These are phyloP conservation scores for Sialia sialis DNA, from an alignment of 2,113 vertebrate species.

Conservation along the genomic window DNA sequence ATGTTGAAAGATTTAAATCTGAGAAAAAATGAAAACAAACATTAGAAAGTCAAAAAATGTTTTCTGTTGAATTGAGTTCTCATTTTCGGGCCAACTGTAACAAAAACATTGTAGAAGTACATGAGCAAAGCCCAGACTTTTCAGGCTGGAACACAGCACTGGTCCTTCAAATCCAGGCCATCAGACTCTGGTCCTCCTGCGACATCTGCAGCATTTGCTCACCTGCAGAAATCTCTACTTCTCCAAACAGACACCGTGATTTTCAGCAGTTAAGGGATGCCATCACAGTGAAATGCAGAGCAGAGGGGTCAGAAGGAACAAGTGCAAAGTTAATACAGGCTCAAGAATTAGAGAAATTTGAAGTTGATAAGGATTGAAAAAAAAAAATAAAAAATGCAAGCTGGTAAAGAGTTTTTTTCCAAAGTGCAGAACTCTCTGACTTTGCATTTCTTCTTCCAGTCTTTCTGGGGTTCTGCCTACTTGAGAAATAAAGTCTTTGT, in stretches of 20 bases:
- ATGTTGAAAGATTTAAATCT: conserved; percentile 26
- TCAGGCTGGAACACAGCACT: not conserved
- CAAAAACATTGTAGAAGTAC: conserved; percentile 20
- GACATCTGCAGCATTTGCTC: not conserved
- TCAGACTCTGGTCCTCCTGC: not conserved
- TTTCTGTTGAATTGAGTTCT: conserved; percentile 29
- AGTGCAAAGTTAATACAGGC: not conserved
- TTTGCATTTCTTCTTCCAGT: not conserved
- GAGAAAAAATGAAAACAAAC: conserved; percentile 62
- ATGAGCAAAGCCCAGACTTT: conserved; percentile 24
- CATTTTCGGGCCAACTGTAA: conserved; percentile 15
- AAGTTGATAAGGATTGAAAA: not conserved
- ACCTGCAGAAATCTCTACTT: not conserved
- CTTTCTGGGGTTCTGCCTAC: not conserved
- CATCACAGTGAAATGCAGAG: not conserved
- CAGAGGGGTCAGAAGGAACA: not conserved
- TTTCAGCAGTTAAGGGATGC: not conserved
- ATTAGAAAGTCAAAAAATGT: conserved; percentile 46
- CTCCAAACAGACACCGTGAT: not conserved
- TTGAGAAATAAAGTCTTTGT: not conserved
- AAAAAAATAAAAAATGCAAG: not conserved
- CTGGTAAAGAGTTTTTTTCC: not conserved
- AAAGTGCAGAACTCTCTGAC: not conserved
- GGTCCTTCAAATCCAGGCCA: not conserved
- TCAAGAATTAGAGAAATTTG: not conserved